phyloP scores from a whole-genome alignment of 2,888 invertebrate genomes.

The Ferrisia virgata region DNA sequence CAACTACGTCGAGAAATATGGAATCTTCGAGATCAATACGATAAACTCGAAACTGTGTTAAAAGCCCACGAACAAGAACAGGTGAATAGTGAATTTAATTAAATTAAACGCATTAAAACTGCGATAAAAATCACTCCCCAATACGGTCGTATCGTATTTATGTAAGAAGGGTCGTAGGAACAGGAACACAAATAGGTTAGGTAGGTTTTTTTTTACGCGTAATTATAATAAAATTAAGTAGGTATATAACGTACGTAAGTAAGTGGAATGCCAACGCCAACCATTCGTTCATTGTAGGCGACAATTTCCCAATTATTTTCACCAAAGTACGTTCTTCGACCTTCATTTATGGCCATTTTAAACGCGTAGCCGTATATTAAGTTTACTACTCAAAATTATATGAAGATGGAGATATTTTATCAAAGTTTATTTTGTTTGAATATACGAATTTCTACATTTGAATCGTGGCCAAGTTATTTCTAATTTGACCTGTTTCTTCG shows the following conservation, averaged over 20 bases:
- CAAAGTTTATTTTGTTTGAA: not conserved
- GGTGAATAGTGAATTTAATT: constrained; percentile 48
- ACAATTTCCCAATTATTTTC: not conserved
- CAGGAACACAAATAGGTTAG: not conserved
- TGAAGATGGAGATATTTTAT: not conserved
- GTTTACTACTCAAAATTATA: not conserved
- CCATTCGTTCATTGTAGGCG: not conserved
- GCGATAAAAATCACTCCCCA: not conserved
- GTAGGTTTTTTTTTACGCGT: not conserved
- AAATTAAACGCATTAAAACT: not conserved
- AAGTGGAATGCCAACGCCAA: not conserved
- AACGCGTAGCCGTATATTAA: not conserved
- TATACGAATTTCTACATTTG: not conserved
- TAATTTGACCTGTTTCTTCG: constrained; percentile 23
- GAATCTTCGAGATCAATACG: constrained; percentile 82
- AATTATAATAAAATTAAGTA: not conserved
- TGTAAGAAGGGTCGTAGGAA: not conserved
- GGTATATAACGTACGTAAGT: too few species aligned
- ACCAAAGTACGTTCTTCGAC: not conserved
- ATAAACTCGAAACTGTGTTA: constrained; percentile 76
- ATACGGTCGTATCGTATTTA: not conserved
- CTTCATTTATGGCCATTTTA: not conserved
- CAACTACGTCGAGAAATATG: constrained; percentile 82
- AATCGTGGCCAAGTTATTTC: not conserved
- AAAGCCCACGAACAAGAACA: constrained; percentile 55